Percentiles rank a stretch among this genome's conserved stretches.
Evolutionary conservation across 2,113 vertebrate species (phyloP).

Genomic region (Scortum barcoo): DNA sequence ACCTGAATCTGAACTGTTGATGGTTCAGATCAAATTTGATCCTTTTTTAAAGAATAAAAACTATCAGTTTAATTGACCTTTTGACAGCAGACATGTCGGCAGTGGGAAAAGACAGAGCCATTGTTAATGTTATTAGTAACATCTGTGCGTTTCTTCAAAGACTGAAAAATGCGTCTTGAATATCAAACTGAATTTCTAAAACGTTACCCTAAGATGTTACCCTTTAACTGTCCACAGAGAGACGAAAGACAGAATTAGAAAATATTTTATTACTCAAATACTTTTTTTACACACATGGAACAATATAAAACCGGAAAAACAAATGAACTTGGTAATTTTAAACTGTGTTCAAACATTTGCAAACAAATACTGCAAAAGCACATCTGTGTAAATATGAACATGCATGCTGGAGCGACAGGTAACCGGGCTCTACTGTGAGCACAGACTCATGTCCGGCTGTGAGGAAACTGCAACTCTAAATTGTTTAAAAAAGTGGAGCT

Average conservation of each 20-base stretch:
- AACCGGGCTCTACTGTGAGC: background rate
- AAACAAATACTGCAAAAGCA: constrained; percentile 42
- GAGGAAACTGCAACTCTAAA: constrained; percentile 1
- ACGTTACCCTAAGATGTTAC: background rate
- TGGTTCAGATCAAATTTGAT: too few species aligned
- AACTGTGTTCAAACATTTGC: constrained; percentile 30
- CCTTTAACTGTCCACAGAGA: background rate
- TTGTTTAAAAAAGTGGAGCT: constrained; percentile 6
- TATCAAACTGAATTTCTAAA: background rate
- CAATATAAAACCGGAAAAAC: constrained; percentile 50
- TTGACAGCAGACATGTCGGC: too few species aligned
- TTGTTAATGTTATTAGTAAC: too few species aligned
- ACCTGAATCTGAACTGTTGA: background rate
- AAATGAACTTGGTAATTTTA: constrained; percentile 11
- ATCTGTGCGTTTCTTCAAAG: too few species aligned
- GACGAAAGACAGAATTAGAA: constrained; percentile 23
- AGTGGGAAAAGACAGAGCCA: background rate
- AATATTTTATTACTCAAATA: constrained; percentile 46
- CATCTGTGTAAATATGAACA: constrained; percentile 23
- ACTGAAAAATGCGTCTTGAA: background rate
- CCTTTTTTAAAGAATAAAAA: too few species aligned
- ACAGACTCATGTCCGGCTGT: background rate
- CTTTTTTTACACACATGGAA: constrained; percentile 33
- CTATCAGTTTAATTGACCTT: too few species aligned
- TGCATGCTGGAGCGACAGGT: constrained; percentile 20